phyloP scores from a whole-genome alignment of 2,113 vertebrate species.

The Bos indicus region DNA sequence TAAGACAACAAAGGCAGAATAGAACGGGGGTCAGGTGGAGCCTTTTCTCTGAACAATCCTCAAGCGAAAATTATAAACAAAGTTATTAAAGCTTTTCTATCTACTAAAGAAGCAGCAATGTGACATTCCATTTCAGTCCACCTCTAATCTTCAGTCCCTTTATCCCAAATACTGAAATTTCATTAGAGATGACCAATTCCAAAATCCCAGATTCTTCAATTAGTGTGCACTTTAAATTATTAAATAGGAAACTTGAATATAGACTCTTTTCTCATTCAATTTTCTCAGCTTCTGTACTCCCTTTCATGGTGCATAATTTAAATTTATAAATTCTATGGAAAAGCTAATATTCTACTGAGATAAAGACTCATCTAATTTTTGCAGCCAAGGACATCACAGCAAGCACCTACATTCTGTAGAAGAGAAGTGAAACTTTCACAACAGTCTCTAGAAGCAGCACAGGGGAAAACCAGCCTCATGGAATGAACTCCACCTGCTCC shows the following conservation, averaged over 20 bases:
- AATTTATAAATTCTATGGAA: conserved; percentile 30
- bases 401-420: background rate
- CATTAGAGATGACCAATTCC: background rate
- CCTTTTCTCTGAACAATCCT: background rate
- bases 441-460: background rate
- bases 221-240: background rate
- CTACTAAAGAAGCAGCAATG: background rate
- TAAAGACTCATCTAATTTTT: conserved; percentile 30
- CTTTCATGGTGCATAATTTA: background rate
- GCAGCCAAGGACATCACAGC: background rate
- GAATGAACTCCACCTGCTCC: background rate
- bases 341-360: background rate
- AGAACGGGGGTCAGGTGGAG: accelerated
- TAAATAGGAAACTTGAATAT: background rate
- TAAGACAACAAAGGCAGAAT: background rate
- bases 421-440: background rate
- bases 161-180: conserved; percentile 18
- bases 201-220: conserved; percentile 4
- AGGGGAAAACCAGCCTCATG: background rate
- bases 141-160: background rate
- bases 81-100: background rate
- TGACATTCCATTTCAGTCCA: background rate
- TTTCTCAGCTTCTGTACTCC: background rate
- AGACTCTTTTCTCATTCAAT: conserved; percentile 10
- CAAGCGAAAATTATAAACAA: conserved; percentile 16